Evolutionary conservation across 2,113 vertebrate species (phyloP), one percentile per base, ranked within the genome.

Genomic region (Gulo gulo): DNA sequence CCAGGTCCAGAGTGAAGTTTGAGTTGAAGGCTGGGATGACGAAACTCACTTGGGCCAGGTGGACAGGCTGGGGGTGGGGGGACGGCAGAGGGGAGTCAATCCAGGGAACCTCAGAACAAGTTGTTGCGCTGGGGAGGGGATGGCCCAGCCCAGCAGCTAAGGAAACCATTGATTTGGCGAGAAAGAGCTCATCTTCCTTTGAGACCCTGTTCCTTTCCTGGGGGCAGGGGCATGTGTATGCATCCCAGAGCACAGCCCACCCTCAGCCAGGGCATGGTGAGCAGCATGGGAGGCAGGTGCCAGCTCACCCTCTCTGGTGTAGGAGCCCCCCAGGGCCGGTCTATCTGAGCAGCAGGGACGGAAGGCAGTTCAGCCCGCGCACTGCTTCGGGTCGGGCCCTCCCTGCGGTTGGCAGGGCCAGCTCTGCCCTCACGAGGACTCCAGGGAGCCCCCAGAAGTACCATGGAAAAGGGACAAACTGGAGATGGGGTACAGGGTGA

Each of bases 21-120:
- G 90, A 99, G 97, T 99, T 99, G 69, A 99, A 99, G 91, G 99
- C 99, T 23, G 98, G 98, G 88, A 99, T 98, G 97, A 99, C 97
- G 85, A 99, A 99, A 98, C 99, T 99, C 98, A 99, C 99, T 97
- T 98, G 99, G 3, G 99, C 99, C 98, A 99, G 98, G 90, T 99
- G 99, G 93, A 99, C 98, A 0, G 98, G 98, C 99, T 99, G 98
- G 52, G 92, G 0, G 31, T 0, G 31, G 63, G 59, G 45, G 59
- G 10, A 86, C 24, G 36, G 26, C 81, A 97, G 67, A 89, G 59
- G 63, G 11, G 31, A 23, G 26, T 96, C 73, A 92, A n/a, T 1
- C 1, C 0, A 39, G 81, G 71, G 67, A 29, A 42, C 34, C 21
- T 12, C 31, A 1, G 55, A 31, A 61, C 2, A 21, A 36, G 36